A percentile compares a stretch with the other conserved stretches of the same genome.
phyloP scores from a whole-genome alignment of 2,113 vertebrate species.

The Aegypius monachus region DNA sequence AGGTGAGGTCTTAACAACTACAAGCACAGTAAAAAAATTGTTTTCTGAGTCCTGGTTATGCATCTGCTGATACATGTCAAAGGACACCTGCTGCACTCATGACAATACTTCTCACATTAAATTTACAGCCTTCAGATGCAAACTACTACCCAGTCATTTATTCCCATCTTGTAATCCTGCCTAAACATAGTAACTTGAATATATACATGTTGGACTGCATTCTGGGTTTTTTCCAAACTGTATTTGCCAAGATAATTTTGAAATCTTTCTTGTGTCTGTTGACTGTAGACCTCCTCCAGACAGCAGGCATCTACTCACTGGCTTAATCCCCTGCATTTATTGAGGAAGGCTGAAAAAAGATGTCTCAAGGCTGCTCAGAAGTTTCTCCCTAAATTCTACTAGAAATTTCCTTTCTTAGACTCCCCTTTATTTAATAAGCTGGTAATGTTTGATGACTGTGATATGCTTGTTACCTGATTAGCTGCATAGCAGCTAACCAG shows the following conservation, averaged over 20 bases:
- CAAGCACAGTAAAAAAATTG: not conserved
- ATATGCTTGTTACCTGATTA: not conserved
- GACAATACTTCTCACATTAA: not conserved
- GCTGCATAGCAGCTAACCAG: not conserved
- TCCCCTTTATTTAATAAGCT: not conserved
- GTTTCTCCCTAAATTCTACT: not conserved
- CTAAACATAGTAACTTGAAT: not conserved
- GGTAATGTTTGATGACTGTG: not conserved
- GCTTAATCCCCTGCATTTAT: not conserved
- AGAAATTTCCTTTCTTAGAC: not conserved
- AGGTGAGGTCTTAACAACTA: not conserved
- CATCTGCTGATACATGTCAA: not conserved
- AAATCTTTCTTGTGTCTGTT: not conserved
- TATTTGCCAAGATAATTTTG: not conserved
- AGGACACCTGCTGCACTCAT: not conserved
- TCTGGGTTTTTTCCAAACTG: not conserved
- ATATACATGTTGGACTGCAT: not conserved
- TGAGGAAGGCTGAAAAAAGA: not conserved
- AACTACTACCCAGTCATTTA: not conserved
- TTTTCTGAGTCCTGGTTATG: not conserved
- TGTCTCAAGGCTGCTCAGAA: not conserved
- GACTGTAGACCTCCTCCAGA: not conserved
- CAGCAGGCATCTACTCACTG: not conserved
- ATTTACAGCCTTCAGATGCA: not conserved
- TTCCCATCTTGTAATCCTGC: not conserved